Conservation (phyloP, 1,140 invertebrate species). For the Dreissena polymorpha region DNA sequence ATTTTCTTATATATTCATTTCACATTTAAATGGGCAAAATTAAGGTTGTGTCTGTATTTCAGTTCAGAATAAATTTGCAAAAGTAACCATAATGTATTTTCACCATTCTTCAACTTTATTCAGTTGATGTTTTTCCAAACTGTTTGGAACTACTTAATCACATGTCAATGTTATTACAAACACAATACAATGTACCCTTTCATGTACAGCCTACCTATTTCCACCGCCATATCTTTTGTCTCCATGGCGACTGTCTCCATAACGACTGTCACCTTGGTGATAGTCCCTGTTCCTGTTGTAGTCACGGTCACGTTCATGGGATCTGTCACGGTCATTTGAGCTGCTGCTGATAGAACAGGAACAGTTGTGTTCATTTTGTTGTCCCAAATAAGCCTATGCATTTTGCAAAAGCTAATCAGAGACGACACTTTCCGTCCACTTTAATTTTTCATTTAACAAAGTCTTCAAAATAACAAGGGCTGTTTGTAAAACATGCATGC, state of each 20-base stretch:
- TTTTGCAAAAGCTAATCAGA: too few species aligned
- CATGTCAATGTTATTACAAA: background rate
- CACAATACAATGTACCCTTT: background rate
- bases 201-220: background rate
- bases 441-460: too few species aligned
- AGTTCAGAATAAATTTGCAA: background rate
- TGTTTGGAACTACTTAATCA: background rate
- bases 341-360: constrained; percentile 9
- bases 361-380: too few species aligned
- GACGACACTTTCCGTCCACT: too few species aligned
- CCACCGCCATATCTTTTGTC: constrained; percentile 5
- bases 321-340: constrained; percentile 43
- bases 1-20: too few species aligned
- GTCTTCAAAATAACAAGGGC: too few species aligned
- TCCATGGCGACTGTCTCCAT: constrained; percentile 29
- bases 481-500: too few species aligned
- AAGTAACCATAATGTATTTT: background rate
- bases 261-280: background rate
- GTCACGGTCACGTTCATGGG: constrained; percentile 49
- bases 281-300: constrained; percentile 36
- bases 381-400: too few species aligned
- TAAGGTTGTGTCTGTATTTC: background rate
- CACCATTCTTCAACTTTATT: background rate
- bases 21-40: too few species aligned
- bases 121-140: background rate